Evolutionary conservation across 2,113 vertebrate species (phyloP), one percentile per base, ranked within the genome.

Genomic region (Paramormyrops kingsleyae): DNA sequence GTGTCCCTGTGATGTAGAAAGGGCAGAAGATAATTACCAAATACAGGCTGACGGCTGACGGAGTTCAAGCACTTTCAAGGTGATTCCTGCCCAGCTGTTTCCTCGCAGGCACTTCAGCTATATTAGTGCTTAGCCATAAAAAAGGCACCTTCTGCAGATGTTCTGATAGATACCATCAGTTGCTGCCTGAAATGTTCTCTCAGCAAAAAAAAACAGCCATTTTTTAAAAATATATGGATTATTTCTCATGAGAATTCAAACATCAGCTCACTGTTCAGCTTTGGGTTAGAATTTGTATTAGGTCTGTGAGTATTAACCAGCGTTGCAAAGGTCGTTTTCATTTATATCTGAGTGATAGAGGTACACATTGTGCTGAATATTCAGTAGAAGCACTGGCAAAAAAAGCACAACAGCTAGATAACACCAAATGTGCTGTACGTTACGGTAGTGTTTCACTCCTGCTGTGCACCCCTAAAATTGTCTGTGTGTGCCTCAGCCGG

Each of bases 11-110:
- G 74, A 80, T 80, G 74, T 80, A 80, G 35, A 80, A 80, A 49
- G 92, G 92, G 91, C 89, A 90, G 91, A 83, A 90, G 91, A 90
- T 94, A 94, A 94, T 93, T 93, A 94, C 91, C 90, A 90, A 89
- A 74, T 31, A 9, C 50, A 88, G 89, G 62, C 87, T 12, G 90
- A 91, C 90, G 77, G 83, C 90, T 93, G 90, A 92, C 92, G 89
- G 93, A 94, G 92, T 91, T 21, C 92, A 93, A 92, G 84, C 87
- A n/a, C 90, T 90, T 90, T 92, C 88, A 91, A 91, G 90, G 91
- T 90, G 90, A 91, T n/a, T 80, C 74, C 87, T 90, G 53, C 21
- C 90, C 70, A 70, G 86, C 91, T 87, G 91, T 56, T 47, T 13
- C 27, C 56, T n/a, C 10, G 1, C 77, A 42, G 88, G 47, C 88